phyloP scores from a whole-genome alignment of 37 sponge, comb jelly and placozoan species.

The Ephydatia muelleri region DNA sequence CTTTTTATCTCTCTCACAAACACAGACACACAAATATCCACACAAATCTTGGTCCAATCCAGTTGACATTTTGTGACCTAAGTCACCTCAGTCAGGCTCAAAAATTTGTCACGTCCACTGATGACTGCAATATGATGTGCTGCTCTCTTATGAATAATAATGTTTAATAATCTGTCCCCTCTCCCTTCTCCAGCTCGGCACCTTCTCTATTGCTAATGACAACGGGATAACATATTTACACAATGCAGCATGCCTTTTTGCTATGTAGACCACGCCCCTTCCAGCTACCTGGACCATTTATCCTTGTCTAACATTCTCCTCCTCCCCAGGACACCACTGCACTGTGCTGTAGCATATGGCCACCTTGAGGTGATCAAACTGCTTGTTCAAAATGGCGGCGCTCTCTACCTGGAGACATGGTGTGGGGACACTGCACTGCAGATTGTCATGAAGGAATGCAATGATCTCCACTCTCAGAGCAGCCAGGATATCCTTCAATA shows the following conservation, averaged over 20 bases:
- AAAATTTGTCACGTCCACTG: neutral
- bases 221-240: slow-evolving; percentile 78
- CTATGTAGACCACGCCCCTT: too few relatives aligned
- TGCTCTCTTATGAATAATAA: neutral
- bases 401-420: slow-evolving; percentile 59
- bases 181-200: slow-evolving; percentile 12
- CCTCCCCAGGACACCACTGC: slow-evolving; percentile 76
- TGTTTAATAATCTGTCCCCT: neutral
- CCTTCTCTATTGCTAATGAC: slow-evolving; percentile 25
- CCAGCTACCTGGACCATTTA: too few relatives aligned
- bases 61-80: too few relatives aligned
- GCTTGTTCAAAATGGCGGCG: slow-evolving; percentile 73
- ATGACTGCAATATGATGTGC: too few relatives aligned
- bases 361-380: slow-evolving; percentile 42
- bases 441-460: slow-evolving; percentile 59
- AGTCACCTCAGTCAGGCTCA: too few relatives aligned
- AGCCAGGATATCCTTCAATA: neutral
- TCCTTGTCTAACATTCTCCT: too few relatives aligned
- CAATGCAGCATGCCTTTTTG: slow-evolving; percentile 78
- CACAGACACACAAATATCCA: too few relatives aligned
- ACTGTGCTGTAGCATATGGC: slow-evolving; percentile 70
- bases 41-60: too few relatives aligned
- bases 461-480: neutral
- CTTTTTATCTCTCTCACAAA: too few relatives aligned
- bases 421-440: slow-evolving; percentile 71